Evolutionary conservation across 2,113 vertebrate genomes (phyloP).

Genomic region (Petromus typicus): DNA sequence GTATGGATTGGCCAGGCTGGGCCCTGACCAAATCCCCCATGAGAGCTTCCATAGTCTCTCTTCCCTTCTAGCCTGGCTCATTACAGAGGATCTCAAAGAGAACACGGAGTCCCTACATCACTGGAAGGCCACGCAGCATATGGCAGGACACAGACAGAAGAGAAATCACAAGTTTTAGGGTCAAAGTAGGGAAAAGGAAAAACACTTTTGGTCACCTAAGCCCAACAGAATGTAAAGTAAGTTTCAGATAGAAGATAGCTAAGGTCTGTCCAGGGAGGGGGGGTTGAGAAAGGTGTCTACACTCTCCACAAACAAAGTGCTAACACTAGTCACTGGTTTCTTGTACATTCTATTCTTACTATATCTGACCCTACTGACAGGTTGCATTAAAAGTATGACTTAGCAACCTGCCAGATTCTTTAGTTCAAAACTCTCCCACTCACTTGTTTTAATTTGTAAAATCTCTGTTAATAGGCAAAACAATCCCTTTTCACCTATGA

Average conservation of each 20-base stretch:
- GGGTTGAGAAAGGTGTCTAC: not conserved
- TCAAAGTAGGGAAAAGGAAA: not conserved
- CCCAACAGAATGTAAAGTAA: not conserved
- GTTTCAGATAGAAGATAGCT: not conserved
- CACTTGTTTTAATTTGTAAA: not conserved
- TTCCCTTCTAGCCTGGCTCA: not conserved
- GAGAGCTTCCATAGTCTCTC: not conserved
- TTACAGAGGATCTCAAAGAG: not conserved
- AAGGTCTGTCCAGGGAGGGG: not conserved
- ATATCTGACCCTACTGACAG: not conserved
- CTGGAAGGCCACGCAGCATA: not conserved
- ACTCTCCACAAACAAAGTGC: not conserved
- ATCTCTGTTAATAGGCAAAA: not conserved
- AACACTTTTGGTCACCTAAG: not conserved
- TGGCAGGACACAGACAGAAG: not conserved
- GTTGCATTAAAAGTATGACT: not conserved
- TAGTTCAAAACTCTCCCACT: not conserved
- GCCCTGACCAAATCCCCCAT: not conserved
- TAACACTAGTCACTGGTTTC: not conserved
- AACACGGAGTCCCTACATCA: not conserved
- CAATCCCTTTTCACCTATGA: not conserved
- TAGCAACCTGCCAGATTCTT: not conserved
- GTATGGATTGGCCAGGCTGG: not conserved
- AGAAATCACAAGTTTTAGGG: not conserved
- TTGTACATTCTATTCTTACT: not conserved